Percentiles rank a stretch among this genome's conserved stretches.
These are phyloP conservation scores for Chaetophractus vellerosus DNA, from an alignment of 2,797 vertebrate genomes.

Conservation along the genomic window DNA sequence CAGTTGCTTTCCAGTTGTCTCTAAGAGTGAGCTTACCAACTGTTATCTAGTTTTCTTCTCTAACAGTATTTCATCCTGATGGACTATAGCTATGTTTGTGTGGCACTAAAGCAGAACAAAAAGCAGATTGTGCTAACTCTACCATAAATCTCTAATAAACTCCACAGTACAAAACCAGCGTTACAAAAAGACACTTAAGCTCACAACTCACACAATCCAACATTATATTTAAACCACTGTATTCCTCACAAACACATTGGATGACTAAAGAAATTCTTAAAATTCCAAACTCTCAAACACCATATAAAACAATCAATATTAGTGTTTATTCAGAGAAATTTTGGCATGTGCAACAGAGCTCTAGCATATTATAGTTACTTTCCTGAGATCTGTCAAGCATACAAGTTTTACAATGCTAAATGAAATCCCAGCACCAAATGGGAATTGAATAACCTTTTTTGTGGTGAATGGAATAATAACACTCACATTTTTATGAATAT, in stretches of 20 bases:
- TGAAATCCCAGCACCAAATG: slow-evolving; percentile 24
- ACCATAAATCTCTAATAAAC: neutral
- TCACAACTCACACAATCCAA: neutral
- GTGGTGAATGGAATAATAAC: slow-evolving; percentile 78
- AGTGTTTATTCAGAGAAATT: slow-evolving; percentile 70
- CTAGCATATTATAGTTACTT: slow-evolving; percentile 44
- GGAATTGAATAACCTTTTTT: slow-evolving; percentile 68
- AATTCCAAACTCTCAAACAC: slow-evolving; percentile 50
- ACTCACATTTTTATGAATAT: slow-evolving; percentile 80
- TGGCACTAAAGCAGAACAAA: neutral
- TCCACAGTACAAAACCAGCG: neutral
- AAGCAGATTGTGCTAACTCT: neutral
- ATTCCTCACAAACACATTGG: neutral
- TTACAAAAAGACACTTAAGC: neutral
- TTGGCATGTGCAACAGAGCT: slow-evolving; percentile 5
- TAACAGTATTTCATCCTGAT: neutral
- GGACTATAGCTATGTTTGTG: neutral
- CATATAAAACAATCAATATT: neutral
- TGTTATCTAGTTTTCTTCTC: neutral
- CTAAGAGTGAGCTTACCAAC: neutral
- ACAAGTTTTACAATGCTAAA: slow-evolving; percentile 70
- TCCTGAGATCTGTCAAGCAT: slow-evolving; percentile 49
- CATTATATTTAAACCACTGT: neutral
- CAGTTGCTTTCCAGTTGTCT: neutral
- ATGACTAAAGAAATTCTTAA: neutral